These are phyloP conservation scores for Menidia menidia DNA, from an alignment of 2,797 vertebrate species.

Conservation along the genomic window DNA sequence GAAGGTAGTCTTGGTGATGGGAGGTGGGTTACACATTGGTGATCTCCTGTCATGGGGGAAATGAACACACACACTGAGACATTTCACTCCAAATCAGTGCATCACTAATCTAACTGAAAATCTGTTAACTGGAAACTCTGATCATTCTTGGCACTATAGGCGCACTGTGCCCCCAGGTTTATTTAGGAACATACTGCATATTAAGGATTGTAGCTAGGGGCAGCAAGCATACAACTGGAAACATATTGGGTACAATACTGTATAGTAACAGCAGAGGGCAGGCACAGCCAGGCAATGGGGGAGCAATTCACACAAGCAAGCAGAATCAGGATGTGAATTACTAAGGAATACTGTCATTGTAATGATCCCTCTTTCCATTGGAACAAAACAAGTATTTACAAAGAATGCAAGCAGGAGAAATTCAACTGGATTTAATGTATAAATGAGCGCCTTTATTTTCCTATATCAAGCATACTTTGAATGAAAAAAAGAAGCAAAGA, in stretches of 20 bases:
- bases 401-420: not conserved
- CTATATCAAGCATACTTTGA: not conserved
- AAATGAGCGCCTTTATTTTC: not conserved
- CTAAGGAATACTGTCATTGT: not conserved
- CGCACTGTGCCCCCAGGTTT: not conserved
- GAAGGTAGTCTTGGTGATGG: constrained; percentile 97
- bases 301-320: not conserved
- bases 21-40: constrained; percentile 97
- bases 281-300: constrained; percentile 11
- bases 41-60: constrained; percentile 87
- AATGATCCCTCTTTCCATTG: not conserved
- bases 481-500: not conserved
- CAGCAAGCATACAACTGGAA: constrained; percentile 5
- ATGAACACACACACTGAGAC: constrained; percentile 32
- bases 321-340: not conserved
- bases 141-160: not conserved
- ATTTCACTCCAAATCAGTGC: constrained; percentile 9
- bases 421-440: not conserved
- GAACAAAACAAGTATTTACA: not conserved
- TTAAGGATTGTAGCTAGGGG: not conserved
- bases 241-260: constrained; percentile 59
- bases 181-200: constrained; percentile 4
- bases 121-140: no score
- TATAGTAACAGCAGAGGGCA: constrained; percentile 62
- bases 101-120: not conserved